phyloP scores from a whole-genome alignment of 1,140 invertebrate species.

The Rhopalosiphum padi region DNA sequence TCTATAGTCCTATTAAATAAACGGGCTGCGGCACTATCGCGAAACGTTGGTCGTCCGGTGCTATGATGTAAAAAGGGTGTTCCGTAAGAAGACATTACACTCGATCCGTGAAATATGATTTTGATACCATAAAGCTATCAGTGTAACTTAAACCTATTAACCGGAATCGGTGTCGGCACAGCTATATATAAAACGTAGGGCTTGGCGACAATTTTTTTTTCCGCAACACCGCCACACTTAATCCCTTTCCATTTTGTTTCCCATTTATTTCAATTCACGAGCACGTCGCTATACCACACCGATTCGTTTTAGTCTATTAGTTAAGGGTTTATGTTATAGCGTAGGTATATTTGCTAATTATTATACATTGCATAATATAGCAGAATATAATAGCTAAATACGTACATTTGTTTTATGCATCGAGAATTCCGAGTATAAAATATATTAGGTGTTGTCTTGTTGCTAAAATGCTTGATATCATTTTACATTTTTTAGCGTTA shows the following conservation, averaged over 20 bases:
- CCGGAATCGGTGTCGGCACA: neutral
- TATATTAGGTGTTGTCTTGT: neutral
- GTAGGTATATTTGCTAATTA: neutral
- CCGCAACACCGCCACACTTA: neutral
- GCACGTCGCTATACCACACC: neutral
- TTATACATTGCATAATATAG: neutral
- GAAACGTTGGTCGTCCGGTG: neutral
- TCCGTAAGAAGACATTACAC: neutral
- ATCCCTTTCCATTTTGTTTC: neutral
- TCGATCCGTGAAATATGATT: neutral
- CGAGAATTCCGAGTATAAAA: neutral
- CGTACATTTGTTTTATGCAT: neutral
- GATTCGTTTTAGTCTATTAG: neutral
- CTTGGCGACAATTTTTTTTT: neutral
- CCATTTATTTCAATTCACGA: neutral
- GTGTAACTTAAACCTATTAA: neutral
- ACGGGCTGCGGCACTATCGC: neutral
- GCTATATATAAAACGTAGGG: neutral
- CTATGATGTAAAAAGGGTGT: neutral
- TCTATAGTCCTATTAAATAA: constrained; percentile 8
- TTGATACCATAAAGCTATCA: neutral
- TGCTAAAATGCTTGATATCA: neutral
- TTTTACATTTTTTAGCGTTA: neutral
- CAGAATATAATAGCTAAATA: neutral
- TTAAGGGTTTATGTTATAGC: too few relatives aligned